Conservation (phyloP, 30 jellyfish, hydroid and myxozoan genomes). For the Clytia hemisphaerica region DNA sequence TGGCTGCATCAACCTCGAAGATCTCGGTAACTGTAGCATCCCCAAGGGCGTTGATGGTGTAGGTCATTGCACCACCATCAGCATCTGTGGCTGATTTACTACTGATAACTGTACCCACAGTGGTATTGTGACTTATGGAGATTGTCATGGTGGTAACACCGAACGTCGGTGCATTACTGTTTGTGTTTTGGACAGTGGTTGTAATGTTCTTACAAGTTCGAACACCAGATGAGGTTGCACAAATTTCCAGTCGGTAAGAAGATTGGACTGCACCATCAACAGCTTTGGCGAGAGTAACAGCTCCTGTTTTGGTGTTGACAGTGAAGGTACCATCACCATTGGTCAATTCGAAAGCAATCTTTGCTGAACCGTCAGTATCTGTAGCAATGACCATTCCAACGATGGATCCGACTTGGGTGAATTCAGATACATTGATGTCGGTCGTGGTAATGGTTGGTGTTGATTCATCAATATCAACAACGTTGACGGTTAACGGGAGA, state of each 20-base stretch:
- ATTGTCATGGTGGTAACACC: slow-evolving; percentile 13
- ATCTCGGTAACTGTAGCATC: slow-evolving; percentile 21
- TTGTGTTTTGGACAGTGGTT: slow-evolving; percentile 41
- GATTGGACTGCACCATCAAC: slow-evolving; percentile 23
- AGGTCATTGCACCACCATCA: slow-evolving; percentile 59
- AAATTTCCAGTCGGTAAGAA: slow-evolving; percentile 32
- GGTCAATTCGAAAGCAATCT: slow-evolving; percentile 22
- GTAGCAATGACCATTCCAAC: slow-evolving; percentile 50
- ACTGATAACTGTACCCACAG: slow-evolving; percentile 41
- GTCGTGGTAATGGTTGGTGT: slow-evolving; percentile 16
- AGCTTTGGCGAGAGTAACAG: slow-evolving; percentile 55
- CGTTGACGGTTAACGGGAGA: slow-evolving; percentile 44
- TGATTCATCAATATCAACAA: slow-evolving; percentile 52
- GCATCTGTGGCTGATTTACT: slow-evolving; percentile 67
- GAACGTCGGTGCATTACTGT: slow-evolving; percentile 61
- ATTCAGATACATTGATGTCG: slow-evolving; percentile 47
- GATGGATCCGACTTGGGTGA: slow-evolving; percentile 41
- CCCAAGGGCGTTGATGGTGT: slow-evolving; percentile 39
- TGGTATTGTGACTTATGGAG: slow-evolving; percentile 4
- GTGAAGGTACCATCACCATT: slow-evolving; percentile 40
- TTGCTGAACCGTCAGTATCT: slow-evolving; percentile 50
- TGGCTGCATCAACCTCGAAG: slow-evolving; percentile 37
- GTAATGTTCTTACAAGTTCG: slow-evolving; percentile 36
- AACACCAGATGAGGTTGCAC: slow-evolving; percentile 49
- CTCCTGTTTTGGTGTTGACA: slow-evolving; percentile 50